Base-by-base conservation (phyloP, 2,797 vertebrate genomes). In the Alosa sapidissima region DNA sequence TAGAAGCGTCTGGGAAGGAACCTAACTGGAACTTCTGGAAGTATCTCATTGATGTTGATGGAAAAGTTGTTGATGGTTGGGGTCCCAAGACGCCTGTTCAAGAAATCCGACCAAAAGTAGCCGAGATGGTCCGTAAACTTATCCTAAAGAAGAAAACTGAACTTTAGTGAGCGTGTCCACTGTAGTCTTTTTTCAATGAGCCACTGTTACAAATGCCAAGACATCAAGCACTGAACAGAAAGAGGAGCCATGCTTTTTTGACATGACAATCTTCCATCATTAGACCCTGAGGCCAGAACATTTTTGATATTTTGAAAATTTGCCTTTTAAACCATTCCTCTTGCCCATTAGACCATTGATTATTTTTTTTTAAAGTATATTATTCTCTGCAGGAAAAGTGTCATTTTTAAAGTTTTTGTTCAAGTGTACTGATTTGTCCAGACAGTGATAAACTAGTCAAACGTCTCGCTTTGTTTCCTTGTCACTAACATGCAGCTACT, bases 21-120 rank as follows among this genome's bases (percentile, higher is more conserved):
- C 98, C 98, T 28, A 96, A 97, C 88, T 99, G 98, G 98, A 99
- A 99, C 89, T 99, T 99, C 94, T 99, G 98, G 98, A 99, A 99
- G 91, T 99, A 97, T 88, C 94, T 99, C 0, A 92, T 99, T 10
- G 96, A 96, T 51, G 94, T 97, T 0, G 94, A 96, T n/a, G 98
- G 98, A 4, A 96, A 96, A 83, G 97, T 96, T 58, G 93, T 97
- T 49, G 96, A 96, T 6, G 95, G 95, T 0, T 99, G 98, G 98
- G 98, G 97, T 68, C 97, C 97, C 2, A 93, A 94, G 0, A 95
- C 97, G 72, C 89, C 97, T 0, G 92, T 99, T 86, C 96, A 96
- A 90, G 96, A 99, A 90, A 93, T 99, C 90, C 96, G 94, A 55
- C 97, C 97, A 6, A 92, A 94, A 81, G 90, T 99, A 82, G 91